Evolutionary conservation across 2,888 invertebrate genomes (phyloP), one percentile per base, ranked within the genome.

Genomic region (Cheilosia grossa): DNA sequence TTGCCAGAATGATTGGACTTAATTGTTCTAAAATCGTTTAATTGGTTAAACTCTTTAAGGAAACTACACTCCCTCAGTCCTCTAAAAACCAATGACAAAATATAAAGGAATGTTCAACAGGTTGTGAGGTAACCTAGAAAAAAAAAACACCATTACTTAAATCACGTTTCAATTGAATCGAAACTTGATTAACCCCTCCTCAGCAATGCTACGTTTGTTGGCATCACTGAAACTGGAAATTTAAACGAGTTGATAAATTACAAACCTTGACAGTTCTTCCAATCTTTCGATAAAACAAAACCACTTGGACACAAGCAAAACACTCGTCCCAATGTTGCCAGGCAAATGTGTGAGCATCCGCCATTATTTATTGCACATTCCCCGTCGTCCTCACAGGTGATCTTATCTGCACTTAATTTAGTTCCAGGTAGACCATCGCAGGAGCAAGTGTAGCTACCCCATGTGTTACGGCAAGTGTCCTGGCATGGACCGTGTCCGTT

Each of bases 401-500:
- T 94, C 88, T 93, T 93, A 92, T 95, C 94, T 30, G 89, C 85
- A 56, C 87, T 87, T 87, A 95, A 91, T 88, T 92, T 92, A 75
- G 94, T 94, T 75, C 94, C 94, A n/a, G 93, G 93, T 49, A 94
- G 91, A 85, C 92, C 91, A 73, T 91, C 91, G 89, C 95, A 95
- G 74, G 93, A 92, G 89, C 95, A 95, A 85, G 90, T 90, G 90
- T 94, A 95, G 82, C 93, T 92, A 47, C 94, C 94, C 88, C 92
- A 92, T 47, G 92, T 92, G 90, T 95, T 95, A 82, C 90, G 89
- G 89, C 95, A 95, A 51, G 92, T 92, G 88, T 94, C 94, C 89
- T 95, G 94, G 89, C 95, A 95, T 15, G 94, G 94, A 7, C 94
- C 95, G 87, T 92, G 92, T 27, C 94, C 95, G 89, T 94, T 94